Percentiles rank a stretch among this genome's conserved stretches.
These are phyloP conservation scores for Thoracochromis brauschi DNA, from an alignment of 2,113 vertebrate species.

Conservation along the genomic window DNA sequence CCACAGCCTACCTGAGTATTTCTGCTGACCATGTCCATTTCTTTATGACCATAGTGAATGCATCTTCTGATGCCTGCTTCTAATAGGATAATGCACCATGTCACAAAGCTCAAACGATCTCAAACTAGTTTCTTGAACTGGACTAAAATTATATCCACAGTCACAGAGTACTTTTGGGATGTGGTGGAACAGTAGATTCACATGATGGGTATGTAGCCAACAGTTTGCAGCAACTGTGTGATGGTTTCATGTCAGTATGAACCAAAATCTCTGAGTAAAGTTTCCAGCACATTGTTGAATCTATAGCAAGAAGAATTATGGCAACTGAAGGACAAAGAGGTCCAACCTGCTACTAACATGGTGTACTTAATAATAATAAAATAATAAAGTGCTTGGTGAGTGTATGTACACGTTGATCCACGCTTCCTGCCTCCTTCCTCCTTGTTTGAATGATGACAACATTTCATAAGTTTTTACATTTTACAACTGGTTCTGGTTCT, in stretches of 20 bases:
- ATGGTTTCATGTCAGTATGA: not conserved
- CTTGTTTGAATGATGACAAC: rapidly evolving
- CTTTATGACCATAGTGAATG: not conserved
- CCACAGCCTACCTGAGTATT: not conserved
- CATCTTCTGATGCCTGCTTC: not conserved
- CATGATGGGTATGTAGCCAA: not conserved
- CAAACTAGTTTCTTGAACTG: not conserved
- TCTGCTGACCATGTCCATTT: not conserved
- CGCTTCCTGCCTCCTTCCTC: not conserved
- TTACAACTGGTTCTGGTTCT: not conserved
- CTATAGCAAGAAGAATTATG: not conserved
- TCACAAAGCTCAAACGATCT: not conserved
- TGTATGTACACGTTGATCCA: not conserved
- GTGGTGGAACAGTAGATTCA: not conserved
- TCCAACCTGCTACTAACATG: not conserved
- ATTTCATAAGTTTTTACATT: not conserved
- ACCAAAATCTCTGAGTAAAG: not conserved
- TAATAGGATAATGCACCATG: not conserved
- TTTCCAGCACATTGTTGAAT: not conserved
- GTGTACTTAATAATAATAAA: not conserved
- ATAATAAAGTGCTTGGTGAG: not conserved
- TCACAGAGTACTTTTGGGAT: not conserved
- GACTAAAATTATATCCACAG: not conserved
- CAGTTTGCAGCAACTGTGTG: not conserved
- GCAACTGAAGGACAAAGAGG: not conserved